A percentile compares a stretch with the other conserved stretches of the same genome.
Evolutionary conservation across 2,888 invertebrate genomes (phyloP).

Genomic region (Cryptocephalus moraei): DNA sequence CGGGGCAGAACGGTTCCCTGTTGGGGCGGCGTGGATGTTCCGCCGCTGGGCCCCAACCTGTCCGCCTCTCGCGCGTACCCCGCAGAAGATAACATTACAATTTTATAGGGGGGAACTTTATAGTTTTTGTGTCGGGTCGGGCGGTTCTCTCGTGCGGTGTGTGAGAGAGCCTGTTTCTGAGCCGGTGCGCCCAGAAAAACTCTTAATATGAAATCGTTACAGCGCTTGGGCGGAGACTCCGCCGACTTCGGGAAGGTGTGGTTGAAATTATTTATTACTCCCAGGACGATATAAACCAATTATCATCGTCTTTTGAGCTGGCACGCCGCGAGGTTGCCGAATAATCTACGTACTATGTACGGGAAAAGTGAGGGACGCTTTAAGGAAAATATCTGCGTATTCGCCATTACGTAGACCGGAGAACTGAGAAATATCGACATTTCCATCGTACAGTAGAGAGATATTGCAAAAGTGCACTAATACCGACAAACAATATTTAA

Average conservation of each 20-base stretch:
- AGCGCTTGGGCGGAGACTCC: constrained; percentile 10
- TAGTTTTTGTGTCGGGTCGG: constrained; percentile 6
- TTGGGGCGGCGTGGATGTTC: too few species aligned
- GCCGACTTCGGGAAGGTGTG: constrained; percentile 11
- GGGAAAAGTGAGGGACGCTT: too few species aligned
- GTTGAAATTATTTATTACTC: constrained; percentile 13
- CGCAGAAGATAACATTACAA: constrained; percentile 6
- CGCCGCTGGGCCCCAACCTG: neutral
- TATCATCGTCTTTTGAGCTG: neutral
- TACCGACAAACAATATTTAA: too few species aligned
- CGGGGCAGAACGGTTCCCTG: too few species aligned
- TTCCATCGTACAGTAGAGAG: too few species aligned
- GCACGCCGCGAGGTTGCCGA: too few species aligned
- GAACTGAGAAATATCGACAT: too few species aligned
- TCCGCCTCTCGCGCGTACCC: neutral
- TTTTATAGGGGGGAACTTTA: constrained; percentile 10
- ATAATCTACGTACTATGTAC: too few species aligned
- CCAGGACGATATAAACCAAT: constrained; percentile 5
- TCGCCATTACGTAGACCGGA: too few species aligned
- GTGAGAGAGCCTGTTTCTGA: too few species aligned
- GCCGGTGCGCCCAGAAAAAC: constrained; percentile 13
- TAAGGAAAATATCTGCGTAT: too few species aligned
- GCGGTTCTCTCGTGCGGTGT: neutral
- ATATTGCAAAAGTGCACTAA: too few species aligned
- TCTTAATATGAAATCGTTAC: constrained; percentile 24